Base-by-base conservation (phyloP, 1,140 invertebrate genomes). In the Drosophila orosa region DNA sequence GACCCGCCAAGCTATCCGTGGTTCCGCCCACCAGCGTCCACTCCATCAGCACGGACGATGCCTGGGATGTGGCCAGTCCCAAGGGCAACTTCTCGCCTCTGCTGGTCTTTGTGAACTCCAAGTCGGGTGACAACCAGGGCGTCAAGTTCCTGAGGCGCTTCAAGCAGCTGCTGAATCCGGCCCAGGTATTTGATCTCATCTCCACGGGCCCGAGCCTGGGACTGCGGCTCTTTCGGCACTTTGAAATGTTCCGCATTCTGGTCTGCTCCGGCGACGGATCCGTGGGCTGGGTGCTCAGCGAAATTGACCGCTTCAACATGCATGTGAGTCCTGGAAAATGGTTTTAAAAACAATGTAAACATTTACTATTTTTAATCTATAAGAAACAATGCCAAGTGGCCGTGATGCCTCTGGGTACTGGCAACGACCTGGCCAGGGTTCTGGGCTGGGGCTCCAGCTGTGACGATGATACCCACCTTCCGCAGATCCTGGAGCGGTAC, bases 141-240 rank as follows among this genome's bases (percentile, higher is more conserved):
- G 95, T 99, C n/a, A 98, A 98, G 93, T 99, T 99, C 35, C 93
- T 99, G 42, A 94, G 98, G 63, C 95, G 98, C 66, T 99, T 99
- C 92, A 98, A 98, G 91, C 98, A 99, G 92, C 94, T 99, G 47
- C 93, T 99, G 33, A 99, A 99, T 94, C 98, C 98, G 12, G 98
- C 98, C 63, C 98, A 99, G 94, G 98, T 99, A 39, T 99, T 99
- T 93, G 98, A 99, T 94, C 95, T 99, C 75, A 98, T 98, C 72
- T 94, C 94, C 10, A 95, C 95, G 13, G 97, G 97, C 39, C 98
- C 98, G 29, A 94, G 96, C 48, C 94, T 98, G 60, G 98, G 98
- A 45, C 93, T 98, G 69, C 94, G 96, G 45, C 93, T 98, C 39
- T 98, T 98, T 93, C 94, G 96, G 74, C 96, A 97, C 92, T 98